A percentile compares a stretch with the other conserved stretches of the same genome.
These are phyloP conservation scores for Folsomia manolachei DNA, from an alignment of 2,888 invertebrate genomes.

Conservation along the genomic window DNA sequence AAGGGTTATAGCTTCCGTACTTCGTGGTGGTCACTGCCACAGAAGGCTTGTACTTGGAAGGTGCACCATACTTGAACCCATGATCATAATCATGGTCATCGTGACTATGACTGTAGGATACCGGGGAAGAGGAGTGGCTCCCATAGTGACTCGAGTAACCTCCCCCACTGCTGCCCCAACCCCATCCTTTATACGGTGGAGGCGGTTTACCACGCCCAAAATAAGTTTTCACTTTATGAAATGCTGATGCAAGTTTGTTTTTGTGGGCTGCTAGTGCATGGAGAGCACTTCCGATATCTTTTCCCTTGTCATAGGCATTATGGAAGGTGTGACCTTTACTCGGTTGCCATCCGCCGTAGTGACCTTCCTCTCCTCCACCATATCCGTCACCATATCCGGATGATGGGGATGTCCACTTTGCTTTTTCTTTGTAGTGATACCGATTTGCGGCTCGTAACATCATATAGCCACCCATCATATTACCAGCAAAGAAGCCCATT, in stretches of 20 bases:
- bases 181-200: conserved; percentile 14
- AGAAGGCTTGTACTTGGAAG: neutral
- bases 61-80: neutral
- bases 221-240: conserved; percentile 24
- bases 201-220: neutral
- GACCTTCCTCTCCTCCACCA: conserved; percentile 10
- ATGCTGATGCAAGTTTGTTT: neutral
- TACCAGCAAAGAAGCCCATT: conserved; percentile 42
- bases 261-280: conserved; percentile 15
- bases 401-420: conserved; percentile 25
- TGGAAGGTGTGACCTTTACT: conserved; percentile 12
- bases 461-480: conserved; percentile 43
- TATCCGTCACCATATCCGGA: neutral
- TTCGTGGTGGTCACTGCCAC: neutral
- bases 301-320: conserved; percentile 27
- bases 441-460: conserved; percentile 42
- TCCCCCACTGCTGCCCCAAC: neutral
- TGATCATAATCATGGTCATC: neutral
- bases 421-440: conserved; percentile 37
- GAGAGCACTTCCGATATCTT: conserved; percentile 21
- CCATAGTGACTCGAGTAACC: too few relatives aligned
- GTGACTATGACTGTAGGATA: neutral
- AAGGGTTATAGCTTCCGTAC: neutral
- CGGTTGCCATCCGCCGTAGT: neutral
- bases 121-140: too few relatives aligned